Evolutionary conservation across 92 coral and sea anemone genomes (phyloP), one percentile per base, ranked within the genome.

Genomic region (Desmophyllum pertusum): DNA sequence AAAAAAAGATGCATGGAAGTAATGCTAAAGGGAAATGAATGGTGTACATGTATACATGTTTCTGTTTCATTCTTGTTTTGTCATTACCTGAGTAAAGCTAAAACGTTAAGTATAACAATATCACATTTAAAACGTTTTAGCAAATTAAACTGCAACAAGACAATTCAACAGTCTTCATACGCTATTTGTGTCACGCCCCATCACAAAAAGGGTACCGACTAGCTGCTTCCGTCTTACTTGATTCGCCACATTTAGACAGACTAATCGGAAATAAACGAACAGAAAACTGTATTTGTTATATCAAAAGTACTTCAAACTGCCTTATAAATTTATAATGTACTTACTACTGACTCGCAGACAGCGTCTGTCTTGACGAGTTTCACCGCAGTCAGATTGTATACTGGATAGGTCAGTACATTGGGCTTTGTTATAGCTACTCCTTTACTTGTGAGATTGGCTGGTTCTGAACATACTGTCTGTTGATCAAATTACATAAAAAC

Each of bases 301-400:
- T 48, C 21, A 48, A 13, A 5, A 48, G 4, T 14, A 14, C 8
- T 48, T 13, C 4, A 48, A 48, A 48, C 18, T 5, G 18, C 53
- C 14, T 15, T 48, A 13, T 48, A 17, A 48, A 14, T 40, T 9
- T 14, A 4, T 42, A 4, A 21, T 25, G 23, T 6, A 59, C 89
- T 40, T 92, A 96, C 99, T 93, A 96, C 92, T 33, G 99, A 96
- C 70, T 96, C 99, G 64, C 99, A 96, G 30, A 96, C 81, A 10
- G 96, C 99, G 19, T 80, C 88, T 79, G 92, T 73, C 73, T 94
- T 96, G 71, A 96, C 84, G 64, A 96, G 93, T 51, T 88, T 87
- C 25, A 84, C 87, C 4, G 92, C 94, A 38, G 76, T 78, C 80
- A 96, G 74, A 68, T 86, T 92, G 84, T 92, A 86, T 39, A 96